Conservation (phyloP, 2,888 invertebrate genomes). For the Macrosiphum euphorbiae region DNA sequence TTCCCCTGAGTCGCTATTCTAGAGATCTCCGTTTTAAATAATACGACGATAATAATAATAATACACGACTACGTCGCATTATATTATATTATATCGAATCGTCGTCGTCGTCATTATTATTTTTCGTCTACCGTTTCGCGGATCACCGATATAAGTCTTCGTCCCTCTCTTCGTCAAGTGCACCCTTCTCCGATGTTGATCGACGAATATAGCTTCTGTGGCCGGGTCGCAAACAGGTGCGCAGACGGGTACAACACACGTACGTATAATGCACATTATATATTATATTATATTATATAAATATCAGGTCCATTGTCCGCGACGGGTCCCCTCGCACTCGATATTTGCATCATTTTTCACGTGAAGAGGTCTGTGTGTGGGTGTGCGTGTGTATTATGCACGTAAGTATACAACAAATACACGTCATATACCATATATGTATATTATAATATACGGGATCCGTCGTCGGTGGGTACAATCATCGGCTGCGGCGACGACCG, state of each 20-base stretch:
- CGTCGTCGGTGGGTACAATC: slow-evolving; percentile 24
- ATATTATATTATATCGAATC: not conserved
- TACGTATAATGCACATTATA: not conserved
- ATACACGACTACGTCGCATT: not conserved
- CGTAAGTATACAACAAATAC: not conserved
- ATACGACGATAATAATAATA: not conserved
- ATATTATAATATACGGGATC: not conserved
- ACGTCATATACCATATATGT: not conserved
- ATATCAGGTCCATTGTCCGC: slow-evolving; percentile 36
- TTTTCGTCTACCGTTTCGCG: not conserved
- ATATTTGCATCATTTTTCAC: slow-evolving; percentile 55
- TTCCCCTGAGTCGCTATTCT: not conserved
- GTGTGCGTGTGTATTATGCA: not conserved
- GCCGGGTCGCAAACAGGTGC: slow-evolving; percentile 52
- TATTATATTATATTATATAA: not conserved
- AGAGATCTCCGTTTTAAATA: not conserved
- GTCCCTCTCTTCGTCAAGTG: not conserved
- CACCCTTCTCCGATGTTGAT: not conserved
- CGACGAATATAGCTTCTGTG: slow-evolving; percentile 43
- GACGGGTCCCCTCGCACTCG: not conserved
- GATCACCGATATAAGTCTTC: not conserved
- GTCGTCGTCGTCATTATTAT: not conserved
- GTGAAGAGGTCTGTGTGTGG: not conserved
- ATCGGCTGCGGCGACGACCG: not conserved
- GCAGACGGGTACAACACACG: not conserved